Conservation (phyloP, 2,888 invertebrate species). For the Rhamphomyia laevipes region DNA sequence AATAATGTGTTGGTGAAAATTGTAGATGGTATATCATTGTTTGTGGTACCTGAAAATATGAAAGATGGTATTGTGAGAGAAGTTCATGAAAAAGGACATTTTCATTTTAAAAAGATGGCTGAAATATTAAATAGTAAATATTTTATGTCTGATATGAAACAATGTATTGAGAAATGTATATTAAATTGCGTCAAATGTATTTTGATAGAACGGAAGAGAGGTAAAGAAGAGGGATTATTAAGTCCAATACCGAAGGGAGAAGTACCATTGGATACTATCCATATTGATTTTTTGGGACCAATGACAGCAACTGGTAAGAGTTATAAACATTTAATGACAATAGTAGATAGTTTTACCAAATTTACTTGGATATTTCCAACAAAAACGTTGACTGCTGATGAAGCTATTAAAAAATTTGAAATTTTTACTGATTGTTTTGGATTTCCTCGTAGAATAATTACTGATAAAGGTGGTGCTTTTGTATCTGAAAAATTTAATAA, state of each 20-base stretch:
- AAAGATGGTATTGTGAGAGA: conserved; percentile 10
- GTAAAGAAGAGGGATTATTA: conserved; percentile 26
- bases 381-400: conserved; percentile 12
- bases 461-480: conserved; percentile 27
- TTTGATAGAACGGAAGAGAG: too few relatives aligned
- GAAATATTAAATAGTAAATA: conserved; percentile 8
- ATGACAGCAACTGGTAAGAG: conserved; percentile 10
- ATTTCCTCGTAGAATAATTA: conserved; percentile 24
- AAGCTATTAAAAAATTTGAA: conserved; percentile 21
- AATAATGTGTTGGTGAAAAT: conserved; percentile 1
- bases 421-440: conserved; percentile 23
- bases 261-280: conserved; percentile 10
- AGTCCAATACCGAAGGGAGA: conserved; percentile 23
- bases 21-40: conserved; percentile 1
- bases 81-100: conserved; percentile 14
- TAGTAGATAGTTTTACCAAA: conserved; percentile 25
- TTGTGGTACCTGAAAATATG: conserved; percentile 16
- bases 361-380: conserved; percentile 10
- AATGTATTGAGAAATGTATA: conserved; percentile 5
- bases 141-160: conserved; percentile 3
- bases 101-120: conserved; percentile 9
- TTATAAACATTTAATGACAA: conserved; percentile 24
- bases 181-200: conserved; percentile 10
- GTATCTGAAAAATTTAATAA: conserved; percentile 23
- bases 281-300: conserved; percentile 28